Conservation (phyloP, 1,140 invertebrate genomes). For the Brachystomella parvula region DNA sequence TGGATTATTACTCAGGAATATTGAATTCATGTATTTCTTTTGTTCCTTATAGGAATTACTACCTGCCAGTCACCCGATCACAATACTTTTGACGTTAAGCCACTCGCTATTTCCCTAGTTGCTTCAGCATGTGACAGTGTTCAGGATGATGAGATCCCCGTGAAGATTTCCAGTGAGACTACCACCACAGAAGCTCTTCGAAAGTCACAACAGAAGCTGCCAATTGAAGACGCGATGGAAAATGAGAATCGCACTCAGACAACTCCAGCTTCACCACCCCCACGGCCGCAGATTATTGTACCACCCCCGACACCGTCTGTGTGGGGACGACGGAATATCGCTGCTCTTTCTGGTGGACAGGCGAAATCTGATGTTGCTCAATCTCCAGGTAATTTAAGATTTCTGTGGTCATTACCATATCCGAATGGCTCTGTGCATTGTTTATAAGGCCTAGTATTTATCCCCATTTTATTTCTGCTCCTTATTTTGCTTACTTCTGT, state of each 20-base stretch:
- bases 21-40: too few species aligned
- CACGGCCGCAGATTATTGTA: neutral
- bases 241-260: neutral
- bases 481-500: too few species aligned
- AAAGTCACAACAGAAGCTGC: too few species aligned
- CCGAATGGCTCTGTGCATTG: too few species aligned
- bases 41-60: too few species aligned
- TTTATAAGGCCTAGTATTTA: too few species aligned
- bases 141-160: neutral
- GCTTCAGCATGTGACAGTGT: neutral
- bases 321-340: neutral
- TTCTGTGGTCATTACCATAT: too few species aligned
- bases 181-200: neutral
- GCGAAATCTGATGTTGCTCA: neutral
- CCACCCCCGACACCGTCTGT: neutral
- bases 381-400: neutral
- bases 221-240: too few species aligned
- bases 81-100: constrained; percentile 4
- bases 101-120: neutral
- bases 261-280: neutral
- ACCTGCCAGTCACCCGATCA: neutral
- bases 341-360: neutral
- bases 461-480: too few species aligned
- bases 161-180: neutral
- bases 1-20: neutral